Conservation (phyloP, 1,140 invertebrate species). For the Latrodectus geometricus region DNA sequence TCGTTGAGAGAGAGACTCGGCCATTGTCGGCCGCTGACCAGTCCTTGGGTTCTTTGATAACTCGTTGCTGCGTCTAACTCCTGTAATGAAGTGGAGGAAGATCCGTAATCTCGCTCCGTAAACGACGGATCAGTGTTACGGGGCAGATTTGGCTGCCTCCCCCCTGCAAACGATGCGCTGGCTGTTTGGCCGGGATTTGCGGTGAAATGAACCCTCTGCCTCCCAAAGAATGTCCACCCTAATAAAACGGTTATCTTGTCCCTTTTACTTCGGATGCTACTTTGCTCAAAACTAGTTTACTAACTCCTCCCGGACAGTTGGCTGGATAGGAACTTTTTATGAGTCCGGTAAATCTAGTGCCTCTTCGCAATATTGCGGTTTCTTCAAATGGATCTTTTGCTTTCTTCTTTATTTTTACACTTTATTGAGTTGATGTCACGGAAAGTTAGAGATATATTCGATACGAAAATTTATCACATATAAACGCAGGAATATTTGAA, state of each 20-base stretch:
- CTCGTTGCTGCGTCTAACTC: constrained; percentile 21
- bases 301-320: background rate
- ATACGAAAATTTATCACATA: no score
- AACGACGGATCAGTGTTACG: constrained; percentile 44
- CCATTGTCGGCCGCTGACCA: constrained; percentile 10
- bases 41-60: constrained; percentile 12
- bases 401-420: no score
- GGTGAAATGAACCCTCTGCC: background rate
- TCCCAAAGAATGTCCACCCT: background rate
- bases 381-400: no score
- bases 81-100: constrained; percentile 40
- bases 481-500: no score
- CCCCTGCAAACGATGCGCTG: background rate
- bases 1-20: background rate
- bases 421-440: no score
- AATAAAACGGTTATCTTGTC: background rate
- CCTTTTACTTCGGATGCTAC: background rate
- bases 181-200: constrained; percentile 14
- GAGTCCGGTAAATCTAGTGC: no score
- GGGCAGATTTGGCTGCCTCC: background rate
- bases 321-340: background rate
- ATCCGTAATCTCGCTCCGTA: constrained; percentile 33
- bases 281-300: background rate
- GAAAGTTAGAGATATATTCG: no score
- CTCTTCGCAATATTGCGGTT: no score